phyloP scores from a whole-genome alignment of 2,113 vertebrate species.

The Mustela lutreola region DNA sequence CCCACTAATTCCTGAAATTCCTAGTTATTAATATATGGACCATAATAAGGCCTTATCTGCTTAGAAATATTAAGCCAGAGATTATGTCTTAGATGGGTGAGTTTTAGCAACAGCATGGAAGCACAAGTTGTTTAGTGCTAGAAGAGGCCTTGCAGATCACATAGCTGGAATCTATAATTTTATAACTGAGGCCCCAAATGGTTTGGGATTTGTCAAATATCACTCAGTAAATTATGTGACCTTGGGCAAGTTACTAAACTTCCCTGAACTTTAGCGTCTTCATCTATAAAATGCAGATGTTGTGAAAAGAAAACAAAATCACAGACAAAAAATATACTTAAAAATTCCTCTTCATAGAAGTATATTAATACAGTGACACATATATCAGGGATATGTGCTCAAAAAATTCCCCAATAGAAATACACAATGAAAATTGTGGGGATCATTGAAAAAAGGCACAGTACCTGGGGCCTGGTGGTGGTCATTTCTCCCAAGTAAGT shows the following conservation, averaged over 20 bases:
- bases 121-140: not conserved
- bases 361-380: not conserved
- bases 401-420: not conserved
- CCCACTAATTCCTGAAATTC: not conserved
- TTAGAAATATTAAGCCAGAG: not conserved
- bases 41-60: not conserved
- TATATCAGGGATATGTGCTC: not conserved
- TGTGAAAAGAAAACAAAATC: slow-evolving; percentile 23
- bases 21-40: slow-evolving; percentile 3
- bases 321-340: not conserved
- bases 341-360: not conserved
- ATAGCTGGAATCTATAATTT: not conserved
- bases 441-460: not conserved
- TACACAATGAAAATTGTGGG: not conserved
- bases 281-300: not conserved
- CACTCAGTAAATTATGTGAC: not conserved
- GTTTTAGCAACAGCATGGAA: not conserved
- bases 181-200: not conserved
- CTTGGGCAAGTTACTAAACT: not conserved
- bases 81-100: not conserved
- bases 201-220: not conserved
- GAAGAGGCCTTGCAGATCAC: not conserved
- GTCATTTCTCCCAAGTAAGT: not conserved
- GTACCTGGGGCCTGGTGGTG: not conserved
- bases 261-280: not conserved